phyloP scores from a whole-genome alignment of 2,888 invertebrate species.

The Crepidodera aurea region DNA sequence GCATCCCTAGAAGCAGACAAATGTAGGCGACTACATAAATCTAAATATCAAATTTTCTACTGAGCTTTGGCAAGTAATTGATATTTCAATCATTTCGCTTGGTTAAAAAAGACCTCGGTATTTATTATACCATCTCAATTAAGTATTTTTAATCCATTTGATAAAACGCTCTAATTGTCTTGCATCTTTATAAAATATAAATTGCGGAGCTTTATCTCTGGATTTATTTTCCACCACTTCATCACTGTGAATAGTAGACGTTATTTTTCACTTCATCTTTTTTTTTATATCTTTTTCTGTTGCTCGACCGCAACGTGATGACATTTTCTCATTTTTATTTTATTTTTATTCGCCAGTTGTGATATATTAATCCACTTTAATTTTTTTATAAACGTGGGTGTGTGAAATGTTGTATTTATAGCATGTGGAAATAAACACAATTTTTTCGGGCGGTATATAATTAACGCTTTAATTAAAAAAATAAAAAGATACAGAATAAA shows the following conservation, averaged over 20 bases:
- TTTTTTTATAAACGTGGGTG: not conserved
- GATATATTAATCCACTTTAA: slow-evolving; percentile 11
- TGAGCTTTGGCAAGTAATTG: too few species aligned
- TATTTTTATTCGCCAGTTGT: not conserved
- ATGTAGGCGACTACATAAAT: too few species aligned
- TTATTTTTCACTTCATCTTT: slow-evolving; percentile 11
- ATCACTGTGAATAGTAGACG: slow-evolving; percentile 7
- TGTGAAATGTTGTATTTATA: too few species aligned
- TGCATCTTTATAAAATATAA: slow-evolving; percentile 7
- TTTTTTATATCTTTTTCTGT: not conserved
- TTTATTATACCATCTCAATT: not conserved
- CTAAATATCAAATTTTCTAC: too few species aligned
- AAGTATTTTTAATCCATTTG: not conserved
- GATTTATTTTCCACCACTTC: slow-evolving; percentile 14
- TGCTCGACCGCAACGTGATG: slow-evolving; percentile 10
- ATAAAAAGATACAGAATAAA: too few species aligned
- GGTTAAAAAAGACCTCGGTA: not conserved
- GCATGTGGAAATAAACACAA: too few species aligned
- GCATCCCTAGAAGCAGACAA: too few species aligned
- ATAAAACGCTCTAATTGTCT: slow-evolving; percentile 5
- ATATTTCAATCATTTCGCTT: too few species aligned
- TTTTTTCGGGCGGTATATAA: too few species aligned
- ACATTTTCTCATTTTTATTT: slow-evolving; percentile 8
- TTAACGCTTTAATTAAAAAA: too few species aligned
- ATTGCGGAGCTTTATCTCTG: slow-evolving; percentile 10